phyloP scores from a whole-genome alignment of 2,113 vertebrate genomes.

The Lichenostomus cassidix region DNA sequence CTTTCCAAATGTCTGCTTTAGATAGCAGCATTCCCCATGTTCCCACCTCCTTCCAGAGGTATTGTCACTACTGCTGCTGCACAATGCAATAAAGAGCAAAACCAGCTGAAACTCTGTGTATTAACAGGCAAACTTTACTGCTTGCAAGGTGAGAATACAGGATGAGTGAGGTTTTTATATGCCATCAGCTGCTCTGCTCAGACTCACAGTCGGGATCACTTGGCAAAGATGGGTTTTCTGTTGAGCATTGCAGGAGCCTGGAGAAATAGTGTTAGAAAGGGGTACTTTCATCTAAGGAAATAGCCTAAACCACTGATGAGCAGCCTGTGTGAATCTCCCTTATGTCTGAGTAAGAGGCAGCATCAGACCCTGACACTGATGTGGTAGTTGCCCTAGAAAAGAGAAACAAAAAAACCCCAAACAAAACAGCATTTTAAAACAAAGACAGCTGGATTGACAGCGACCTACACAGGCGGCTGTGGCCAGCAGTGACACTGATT shows the following conservation, averaged over 20 bases:
- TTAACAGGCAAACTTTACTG: constrained; percentile 46
- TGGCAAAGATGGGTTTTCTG: not conserved
- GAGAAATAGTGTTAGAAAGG: not conserved
- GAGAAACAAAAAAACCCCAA: not conserved
- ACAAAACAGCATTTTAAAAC: constrained; percentile 45
- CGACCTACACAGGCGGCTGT: not conserved
- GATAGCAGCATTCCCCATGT: rapidly evolving
- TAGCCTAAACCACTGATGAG: not conserved
- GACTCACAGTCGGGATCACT: not conserved
- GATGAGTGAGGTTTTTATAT: not conserved
- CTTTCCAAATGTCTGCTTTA: not conserved
- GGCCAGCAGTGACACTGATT: constrained; percentile 58
- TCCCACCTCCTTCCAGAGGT: not conserved
- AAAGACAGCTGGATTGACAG: constrained; percentile 50
- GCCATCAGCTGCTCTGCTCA: constrained; percentile 17
- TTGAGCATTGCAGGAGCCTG: not conserved
- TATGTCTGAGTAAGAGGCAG: not conserved
- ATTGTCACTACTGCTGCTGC: not conserved
- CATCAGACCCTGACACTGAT: constrained; percentile 21
- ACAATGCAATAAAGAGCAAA: not conserved
- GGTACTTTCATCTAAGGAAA: constrained; percentile 35
- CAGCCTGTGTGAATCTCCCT: not conserved
- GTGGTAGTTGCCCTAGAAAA: constrained; percentile 25
- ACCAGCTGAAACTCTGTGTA: not conserved
- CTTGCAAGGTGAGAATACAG: constrained; percentile 27